Evolutionary conservation across 23 tunicate species (phyloP), one percentile per base, ranked within the genome.

Genomic region (Corella eumyota): DNA sequence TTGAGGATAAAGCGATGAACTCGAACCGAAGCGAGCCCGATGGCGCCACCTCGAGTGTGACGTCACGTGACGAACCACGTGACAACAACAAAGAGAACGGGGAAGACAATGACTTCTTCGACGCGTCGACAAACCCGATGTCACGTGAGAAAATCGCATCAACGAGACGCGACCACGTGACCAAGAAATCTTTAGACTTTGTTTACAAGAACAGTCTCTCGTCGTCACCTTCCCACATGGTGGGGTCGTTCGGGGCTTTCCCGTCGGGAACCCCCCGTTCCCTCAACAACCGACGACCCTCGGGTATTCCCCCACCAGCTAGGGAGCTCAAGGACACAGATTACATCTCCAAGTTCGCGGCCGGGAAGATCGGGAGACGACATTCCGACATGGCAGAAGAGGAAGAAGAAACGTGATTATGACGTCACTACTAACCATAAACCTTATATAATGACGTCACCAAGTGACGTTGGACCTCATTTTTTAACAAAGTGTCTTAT

Each of bases 281-380:
- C 22, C 51, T 25, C 29, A 49, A 50, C 29, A 33, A 64, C 19
- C 54, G 90, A 44, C 52, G 90, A 31, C 67, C 78, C 2, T 80
- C 90, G n/a, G 90, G 90, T 0, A 74, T 80, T 29, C 90, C 90
- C 15, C 90, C 90, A 25, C 90, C 90, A 4, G 67, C 74, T 31
- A 44, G 90, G 32, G 90, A 48, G 24, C 46, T 80, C 25, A 72
- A 72, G 37, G 71, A 69, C 2, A 54, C 71, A 0, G 90, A 80
- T 46, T 71, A 58, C 51, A 49, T 80, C 17, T 57, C 66, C 25
- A 40, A 40, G 29, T 62, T 31, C 31, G 68, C 48, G 40, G 40
- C 25, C 47, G 52, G 52, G 7, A 25, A 38, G 51, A 34, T 26
- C n/a, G n/a, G n/a, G n/a, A 25, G 57, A 9, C 15, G 57, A 51